These are phyloP conservation scores for Dermatemys mawii DNA, from an alignment of 2,113 vertebrate species.

Conservation along the genomic window DNA sequence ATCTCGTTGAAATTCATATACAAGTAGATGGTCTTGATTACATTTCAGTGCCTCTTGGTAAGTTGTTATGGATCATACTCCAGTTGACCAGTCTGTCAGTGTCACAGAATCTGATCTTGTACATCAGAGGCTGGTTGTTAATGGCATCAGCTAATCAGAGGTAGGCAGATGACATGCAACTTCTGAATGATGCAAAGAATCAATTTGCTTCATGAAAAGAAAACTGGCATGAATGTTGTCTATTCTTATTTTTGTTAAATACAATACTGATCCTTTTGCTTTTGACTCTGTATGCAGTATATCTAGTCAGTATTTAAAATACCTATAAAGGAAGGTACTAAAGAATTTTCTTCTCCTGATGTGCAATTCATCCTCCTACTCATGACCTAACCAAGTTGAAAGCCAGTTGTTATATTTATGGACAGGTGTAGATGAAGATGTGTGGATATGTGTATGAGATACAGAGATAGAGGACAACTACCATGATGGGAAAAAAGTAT, in stretches of 20 bases:
- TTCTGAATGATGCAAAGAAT: neutral
- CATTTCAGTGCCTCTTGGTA: too few relatives aligned
- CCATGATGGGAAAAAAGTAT: neutral
- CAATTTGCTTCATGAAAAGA: neutral
- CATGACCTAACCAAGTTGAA: neutral
- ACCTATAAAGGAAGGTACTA: neutral
- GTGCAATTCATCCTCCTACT: neutral
- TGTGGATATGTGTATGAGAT: neutral
- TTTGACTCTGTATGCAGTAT: neutral
- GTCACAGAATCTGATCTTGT: neutral
- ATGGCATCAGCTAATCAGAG: neutral
- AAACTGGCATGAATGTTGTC: neutral
- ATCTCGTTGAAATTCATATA: too few relatives aligned
- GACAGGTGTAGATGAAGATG: neutral
- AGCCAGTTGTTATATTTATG: neutral
- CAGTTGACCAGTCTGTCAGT: too few relatives aligned
- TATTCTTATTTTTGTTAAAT: neutral
- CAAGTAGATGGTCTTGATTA: too few relatives aligned
- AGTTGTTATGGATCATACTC: too few relatives aligned
- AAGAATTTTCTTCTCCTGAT: neutral
- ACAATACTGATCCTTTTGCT: neutral
- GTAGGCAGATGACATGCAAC: neutral
- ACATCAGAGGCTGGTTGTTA: neutral
- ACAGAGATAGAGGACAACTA: neutral
- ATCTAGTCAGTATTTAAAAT: neutral